A percentile compares a stretch with the other conserved stretches of the same genome.
Conservation (phyloP, 2,888 invertebrate species). For the Agrotis clavis region DNA sequence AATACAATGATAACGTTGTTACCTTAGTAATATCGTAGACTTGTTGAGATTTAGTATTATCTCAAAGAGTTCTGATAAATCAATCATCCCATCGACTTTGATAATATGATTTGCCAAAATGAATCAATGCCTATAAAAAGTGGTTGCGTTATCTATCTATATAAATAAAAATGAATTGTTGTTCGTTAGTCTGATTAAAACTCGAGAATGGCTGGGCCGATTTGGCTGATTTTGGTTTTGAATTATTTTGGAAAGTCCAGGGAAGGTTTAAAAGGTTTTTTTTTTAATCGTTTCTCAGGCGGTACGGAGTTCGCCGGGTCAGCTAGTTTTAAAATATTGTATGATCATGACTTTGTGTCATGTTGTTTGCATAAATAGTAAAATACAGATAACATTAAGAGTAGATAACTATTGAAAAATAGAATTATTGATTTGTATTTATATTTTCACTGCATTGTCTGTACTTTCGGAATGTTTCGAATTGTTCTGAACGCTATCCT, state of each 20-base stretch:
- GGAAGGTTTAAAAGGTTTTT: too few species aligned
- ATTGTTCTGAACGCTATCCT: too few species aligned
- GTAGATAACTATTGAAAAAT: too few species aligned
- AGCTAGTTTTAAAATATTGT: constrained; percentile 12
- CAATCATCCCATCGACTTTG: constrained; percentile 24
- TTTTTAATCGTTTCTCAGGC: too few species aligned
- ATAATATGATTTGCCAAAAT: constrained; percentile 15
- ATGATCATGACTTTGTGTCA: background rate
- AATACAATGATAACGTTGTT: constrained; percentile 24
- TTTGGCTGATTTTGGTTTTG: too few species aligned
- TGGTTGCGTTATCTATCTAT: constrained; percentile 12
- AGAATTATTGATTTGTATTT: background rate
- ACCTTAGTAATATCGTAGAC: constrained; percentile 20
- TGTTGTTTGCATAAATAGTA: background rate
- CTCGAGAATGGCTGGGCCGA: too few species aligned
- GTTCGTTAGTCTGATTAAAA: too few species aligned
- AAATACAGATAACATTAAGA: background rate
- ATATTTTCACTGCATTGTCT: too few species aligned
- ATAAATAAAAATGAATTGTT: too few species aligned
- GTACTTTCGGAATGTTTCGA: too few species aligned
- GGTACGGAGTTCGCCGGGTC: too few species aligned
- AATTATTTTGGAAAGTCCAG: too few species aligned
- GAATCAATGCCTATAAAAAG: constrained; percentile 28
- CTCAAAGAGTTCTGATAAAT: constrained; percentile 21
- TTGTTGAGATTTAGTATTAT: constrained; percentile 37